phyloP scores from a whole-genome alignment of 2,113 vertebrate genomes.

The Tor tambroides region DNA sequence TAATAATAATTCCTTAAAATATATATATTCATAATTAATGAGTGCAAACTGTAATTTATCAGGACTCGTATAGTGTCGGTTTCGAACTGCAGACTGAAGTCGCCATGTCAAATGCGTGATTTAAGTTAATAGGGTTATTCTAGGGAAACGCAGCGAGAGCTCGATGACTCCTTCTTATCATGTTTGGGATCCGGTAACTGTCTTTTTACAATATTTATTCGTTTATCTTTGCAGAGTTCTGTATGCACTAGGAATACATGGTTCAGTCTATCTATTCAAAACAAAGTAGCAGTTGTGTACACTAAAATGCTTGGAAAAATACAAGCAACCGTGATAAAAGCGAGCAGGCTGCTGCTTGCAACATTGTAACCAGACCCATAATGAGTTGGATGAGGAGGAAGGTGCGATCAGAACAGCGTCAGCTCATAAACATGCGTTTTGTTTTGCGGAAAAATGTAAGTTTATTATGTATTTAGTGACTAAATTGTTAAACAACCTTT shows the following conservation, averaged over 20 bases:
- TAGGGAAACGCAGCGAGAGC: conserved; percentile 29
- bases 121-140: neutral
- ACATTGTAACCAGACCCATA: conserved; percentile 8
- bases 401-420: conserved; percentile 9
- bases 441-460: neutral
- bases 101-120: neutral
- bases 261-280: neutral
- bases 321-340: neutral
- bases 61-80: neutral
- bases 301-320: neutral
- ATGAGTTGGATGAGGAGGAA: conserved; percentile 20
- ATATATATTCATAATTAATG: neutral
- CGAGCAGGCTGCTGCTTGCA: neutral
- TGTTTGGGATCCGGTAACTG: conserved; percentile 18
- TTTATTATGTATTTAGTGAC: neutral
- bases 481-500: neutral
- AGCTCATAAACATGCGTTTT: neutral
- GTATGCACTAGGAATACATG: neutral
- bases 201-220: neutral
- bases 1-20: neutral
- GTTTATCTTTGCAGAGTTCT: neutral
- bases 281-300: neutral
- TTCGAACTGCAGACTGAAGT: neutral
- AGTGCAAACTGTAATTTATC: neutral
- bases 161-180: conserved; percentile 41